Base-by-base conservation (phyloP, 2,113 vertebrate genomes). In the Brachirus orientalis region DNA sequence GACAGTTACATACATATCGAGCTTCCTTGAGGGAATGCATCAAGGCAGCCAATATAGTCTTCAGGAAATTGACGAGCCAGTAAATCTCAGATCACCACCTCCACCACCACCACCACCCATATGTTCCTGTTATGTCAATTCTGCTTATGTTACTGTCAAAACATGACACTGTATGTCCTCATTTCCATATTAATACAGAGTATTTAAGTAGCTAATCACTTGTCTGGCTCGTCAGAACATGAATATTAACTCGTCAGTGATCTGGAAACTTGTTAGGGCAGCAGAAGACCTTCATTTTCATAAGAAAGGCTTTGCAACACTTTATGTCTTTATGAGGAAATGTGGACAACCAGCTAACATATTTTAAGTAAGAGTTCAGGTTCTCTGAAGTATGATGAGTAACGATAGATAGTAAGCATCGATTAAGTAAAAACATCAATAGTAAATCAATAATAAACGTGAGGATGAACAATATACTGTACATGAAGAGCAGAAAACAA, bases 201-300 rank as follows among this genome's bases (percentile, higher is more conserved):
- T 53, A 54, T 19, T 28, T 28, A 58, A 57, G 44, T 17, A 67
- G 65, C 47, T 71, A 46, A 80, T 79, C 50, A 50, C 46, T 17
- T 69, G 74, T 57, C 44, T 56, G 57, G 69, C 57, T 57, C 54
- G 36, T 19, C 33, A 52, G 33, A 65, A 58, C 41, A 20, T 72
- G 58, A 76, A 64, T 69, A 63, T 75, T 55, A 73, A 64, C 56
- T 18, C 60, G 71, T 83, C 64, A 64, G 44, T 72, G 77, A 82
- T 86, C 36, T 38, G 41, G 17, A 44, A 72, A 58, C 20, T 53
- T 62, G 78, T 75, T 65, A 59, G 18, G 63, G 17, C 38, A 44
- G n/a, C n/a, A n/a, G n/a, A n/a, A n/a, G n/a, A 73, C 62, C 47
- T 63, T 69, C 63, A 62, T 80, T 81, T 82, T 86, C 80, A 84